Base-by-base conservation (phyloP, 2,888 invertebrate species). In the Caenorhabditis imperialis region DNA sequence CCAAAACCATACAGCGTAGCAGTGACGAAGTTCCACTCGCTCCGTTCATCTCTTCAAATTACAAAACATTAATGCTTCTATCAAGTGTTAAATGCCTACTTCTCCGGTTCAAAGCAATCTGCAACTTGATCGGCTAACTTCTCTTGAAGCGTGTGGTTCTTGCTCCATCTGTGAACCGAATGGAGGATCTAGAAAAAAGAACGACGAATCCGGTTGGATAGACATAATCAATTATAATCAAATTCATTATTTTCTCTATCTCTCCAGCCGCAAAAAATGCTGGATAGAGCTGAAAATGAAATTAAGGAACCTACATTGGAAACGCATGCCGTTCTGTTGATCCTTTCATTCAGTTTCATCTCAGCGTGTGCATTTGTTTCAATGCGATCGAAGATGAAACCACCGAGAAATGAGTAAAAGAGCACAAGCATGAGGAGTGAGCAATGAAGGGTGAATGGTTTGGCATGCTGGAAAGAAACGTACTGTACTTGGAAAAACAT, bases 1-100 rank as follows among this genome's bases (percentile, higher is more conserved):
- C 87, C 87, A 55, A 87, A 87, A n/a, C 87, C 86, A 63, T 84
- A 87, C 35, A 87, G 73, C 10, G 86, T 87, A 1, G 84, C 87
- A 1, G 87, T 87, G 22, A 87, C 83, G 51, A 80, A 81, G 14
- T 81, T 79, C 86, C 86, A 87, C 58, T 86, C 81, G 38, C 78
- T 76, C 25, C 82, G 22, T 37, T 78, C 78, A 38, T 81, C 81
- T 54, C 78, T 75, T 42, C 23, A 75, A 63, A n/a, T 25, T 7
- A 30, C 6, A 30, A 30, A 30, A 30, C 7, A 7, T 30, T 6
- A 30, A 30, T 7, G 30, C 10, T 30, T 30, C 6, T 30, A 30
- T n/a, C 30, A 10, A 7, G 30, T 30, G 10, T 30, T 30, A 7
- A 10, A 30, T 30, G 30, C 4, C 44, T 12, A 75, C 75, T 69